Evolutionary conservation across 1,140 invertebrate species (phyloP), one percentile per base, ranked within the genome.

Genomic region (Contarinia nasturtii): DNA sequence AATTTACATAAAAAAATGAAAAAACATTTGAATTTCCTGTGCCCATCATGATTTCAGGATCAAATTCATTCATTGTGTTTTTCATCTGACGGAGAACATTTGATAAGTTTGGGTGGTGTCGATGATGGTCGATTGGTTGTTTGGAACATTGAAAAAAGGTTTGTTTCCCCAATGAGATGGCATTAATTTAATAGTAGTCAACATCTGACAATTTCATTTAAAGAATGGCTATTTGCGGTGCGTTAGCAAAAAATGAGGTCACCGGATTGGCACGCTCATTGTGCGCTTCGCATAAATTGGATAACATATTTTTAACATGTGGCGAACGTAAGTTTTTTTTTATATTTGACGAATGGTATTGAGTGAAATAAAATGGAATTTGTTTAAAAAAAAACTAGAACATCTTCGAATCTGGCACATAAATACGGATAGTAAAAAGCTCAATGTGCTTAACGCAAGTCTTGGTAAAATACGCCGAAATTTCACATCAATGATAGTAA

Each of bases 121-220:
- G 90, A 95, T 62, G 89, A 90, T 64, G 82, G 86, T 19, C 79
- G 77, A 53, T 75, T 87, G 21, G 72, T 86, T 22, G 71, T 86
- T 7, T 87, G 76, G 70, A 75, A 86, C 55, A 73, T 84, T 45
- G 54, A 67, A 27, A 69, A 67, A 2, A 72, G 68, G 51, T 72
- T 71, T 48, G 50, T 51, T 27, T n/a, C n/a, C n/a, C n/a, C n/a
- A n/a, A n/a, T n/a, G n/a, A n/a, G n/a, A n/a, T n/a, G n/a, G n/a
- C n/a, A n/a, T n/a, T n/a, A n/a, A n/a, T n/a, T n/a, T n/a, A n/a
- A n/a, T n/a, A n/a, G n/a, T n/a, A n/a, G n/a, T n/a, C n/a, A n/a
- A n/a, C n/a, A n/a, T n/a, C n/a, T n/a, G n/a, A 45, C 18, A 21
- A 33, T 43, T 42, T 33, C 21, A 44, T 37, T 48, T 2, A 20